Percentiles rank a stretch among this genome's conserved stretches.
Evolutionary conservation across 2,797 vertebrate species (phyloP).

Genomic region (Ataeniobius toweri): DNA sequence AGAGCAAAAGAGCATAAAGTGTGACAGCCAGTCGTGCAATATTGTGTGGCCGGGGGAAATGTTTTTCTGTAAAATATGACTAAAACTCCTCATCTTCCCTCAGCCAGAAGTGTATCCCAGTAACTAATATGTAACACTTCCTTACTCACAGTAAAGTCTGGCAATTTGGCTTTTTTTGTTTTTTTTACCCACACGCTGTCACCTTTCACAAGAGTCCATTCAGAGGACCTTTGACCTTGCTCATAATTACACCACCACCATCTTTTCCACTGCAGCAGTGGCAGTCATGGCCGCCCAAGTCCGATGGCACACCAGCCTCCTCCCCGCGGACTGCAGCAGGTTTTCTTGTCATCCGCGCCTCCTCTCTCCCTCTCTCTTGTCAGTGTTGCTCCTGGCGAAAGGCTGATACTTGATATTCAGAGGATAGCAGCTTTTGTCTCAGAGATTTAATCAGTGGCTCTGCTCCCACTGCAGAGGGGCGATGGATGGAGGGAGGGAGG

Average conservation of each 20-base stretch:
- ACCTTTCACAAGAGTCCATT: slow-evolving; percentile 52
- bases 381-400: slow-evolving; percentile 82
- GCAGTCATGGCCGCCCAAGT: slow-evolving; percentile 76
- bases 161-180: slow-evolving; percentile 45
- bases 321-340: slow-evolving; percentile 81
- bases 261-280: slow-evolving; percentile 72
- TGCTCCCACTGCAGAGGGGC: slow-evolving; percentile 80
- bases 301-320: slow-evolving; percentile 77
- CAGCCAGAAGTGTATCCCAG: slow-evolving; percentile 32
- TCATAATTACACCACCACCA: slow-evolving; percentile 69
- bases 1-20: slow-evolving; percentile 53
- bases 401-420: slow-evolving; percentile 87
- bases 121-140: slow-evolving; percentile 38
- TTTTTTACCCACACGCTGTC: slow-evolving; percentile 59
- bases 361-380: slow-evolving; percentile 74
- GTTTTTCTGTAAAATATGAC: slow-evolving; percentile 41
- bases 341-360: slow-evolving; percentile 79
- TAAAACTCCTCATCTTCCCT: slow-evolving; percentile 38
- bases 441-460: slow-evolving; percentile 84
- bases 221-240: slow-evolving; percentile 78
- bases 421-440: slow-evolving; percentile 85
- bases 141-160: slow-evolving; percentile 32
- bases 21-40: slow-evolving; percentile 58
- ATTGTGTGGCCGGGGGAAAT: slow-evolving; percentile 49
- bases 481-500: slow-evolving; percentile 51